Evolutionary conservation across 2,113 vertebrate species (phyloP).

Genomic region (Eptatretus burgeri): DNA sequence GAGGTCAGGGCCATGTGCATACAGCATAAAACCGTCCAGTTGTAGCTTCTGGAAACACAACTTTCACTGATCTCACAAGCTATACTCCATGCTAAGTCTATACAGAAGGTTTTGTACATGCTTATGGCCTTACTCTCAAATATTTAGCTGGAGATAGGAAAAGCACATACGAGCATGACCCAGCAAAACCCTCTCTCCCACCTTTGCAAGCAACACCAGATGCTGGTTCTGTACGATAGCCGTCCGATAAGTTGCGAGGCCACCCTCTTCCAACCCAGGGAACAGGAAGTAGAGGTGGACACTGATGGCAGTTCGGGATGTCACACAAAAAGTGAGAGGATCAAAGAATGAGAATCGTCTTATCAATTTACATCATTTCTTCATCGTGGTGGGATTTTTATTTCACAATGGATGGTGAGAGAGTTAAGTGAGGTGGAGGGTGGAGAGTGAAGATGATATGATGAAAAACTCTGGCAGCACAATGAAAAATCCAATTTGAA

Average conservation of each 20-base stretch:
- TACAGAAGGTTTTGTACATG: slow-evolving; percentile 6
- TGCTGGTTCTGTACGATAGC: slow-evolving; percentile 97
- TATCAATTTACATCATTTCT: too few species aligned
- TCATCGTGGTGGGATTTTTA: too few species aligned
- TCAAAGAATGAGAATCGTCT: too few species aligned
- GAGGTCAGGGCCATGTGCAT: slow-evolving; percentile 83
- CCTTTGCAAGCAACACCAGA: slow-evolving; percentile 90
- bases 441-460: too few species aligned
- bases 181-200: slow-evolving; percentile 13
- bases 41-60: slow-evolving; percentile 49
- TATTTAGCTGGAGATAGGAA: slow-evolving; percentile 17
- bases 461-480: too few species aligned
- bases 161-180: slow-evolving; percentile 3
- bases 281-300: slow-evolving; percentile 95
- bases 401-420: too few species aligned
- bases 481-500: too few species aligned
- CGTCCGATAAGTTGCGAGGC: slow-evolving; percentile 73
- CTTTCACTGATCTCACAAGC: too few species aligned
- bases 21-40: slow-evolving; percentile 89
- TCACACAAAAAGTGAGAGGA: too few species aligned
- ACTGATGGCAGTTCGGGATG: slow-evolving; percentile 17
- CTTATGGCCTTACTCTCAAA: slow-evolving; percentile 9
- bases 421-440: too few species aligned
- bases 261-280: slow-evolving; percentile 68
- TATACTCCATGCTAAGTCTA: background rate